Evolutionary conservation across 2,888 invertebrate genomes (phyloP).

Genomic region (Lochmaea capreae): DNA sequence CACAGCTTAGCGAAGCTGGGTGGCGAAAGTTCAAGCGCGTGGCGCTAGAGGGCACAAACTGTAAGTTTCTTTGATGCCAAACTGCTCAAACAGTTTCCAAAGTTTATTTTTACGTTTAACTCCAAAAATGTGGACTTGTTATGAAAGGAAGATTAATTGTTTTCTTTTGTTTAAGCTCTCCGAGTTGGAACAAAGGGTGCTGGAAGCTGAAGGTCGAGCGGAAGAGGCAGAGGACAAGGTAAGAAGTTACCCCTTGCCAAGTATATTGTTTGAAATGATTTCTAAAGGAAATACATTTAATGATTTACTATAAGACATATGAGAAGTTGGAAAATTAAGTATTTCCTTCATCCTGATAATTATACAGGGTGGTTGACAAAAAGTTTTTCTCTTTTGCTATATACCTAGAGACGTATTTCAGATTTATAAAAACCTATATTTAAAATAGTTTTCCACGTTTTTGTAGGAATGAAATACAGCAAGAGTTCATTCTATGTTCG

Average conservation of each 20-base stretch:
- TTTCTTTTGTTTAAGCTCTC: slow-evolving; percentile 78
- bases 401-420: too few relatives aligned
- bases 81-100: neutral
- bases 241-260: slow-evolving; percentile 57
- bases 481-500: too few relatives aligned
- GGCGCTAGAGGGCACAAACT: slow-evolving; percentile 35
- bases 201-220: slow-evolving; percentile 92
- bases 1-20: neutral
- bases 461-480: too few relatives aligned
- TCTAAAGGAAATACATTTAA: neutral
- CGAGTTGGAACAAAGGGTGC: slow-evolving; percentile 91
- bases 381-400: neutral
- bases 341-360: neutral
- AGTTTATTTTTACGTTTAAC: slow-evolving; percentile 15
- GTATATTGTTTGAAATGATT: neutral
- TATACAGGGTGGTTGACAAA: neutral
- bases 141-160: slow-evolving; percentile 33
- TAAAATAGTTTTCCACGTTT: too few relatives aligned
- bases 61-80: slow-evolving; percentile 6
- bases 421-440: too few relatives aligned
- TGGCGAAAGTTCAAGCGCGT: neutral
- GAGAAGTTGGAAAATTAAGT: neutral
- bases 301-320: neutral
- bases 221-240: slow-evolving; percentile 97
- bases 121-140: slow-evolving; percentile 16